Evolutionary conservation across 1,140 invertebrate genomes (phyloP), one percentile per base, ranked within the genome.

Genomic region (Prorops nasuta): DNA sequence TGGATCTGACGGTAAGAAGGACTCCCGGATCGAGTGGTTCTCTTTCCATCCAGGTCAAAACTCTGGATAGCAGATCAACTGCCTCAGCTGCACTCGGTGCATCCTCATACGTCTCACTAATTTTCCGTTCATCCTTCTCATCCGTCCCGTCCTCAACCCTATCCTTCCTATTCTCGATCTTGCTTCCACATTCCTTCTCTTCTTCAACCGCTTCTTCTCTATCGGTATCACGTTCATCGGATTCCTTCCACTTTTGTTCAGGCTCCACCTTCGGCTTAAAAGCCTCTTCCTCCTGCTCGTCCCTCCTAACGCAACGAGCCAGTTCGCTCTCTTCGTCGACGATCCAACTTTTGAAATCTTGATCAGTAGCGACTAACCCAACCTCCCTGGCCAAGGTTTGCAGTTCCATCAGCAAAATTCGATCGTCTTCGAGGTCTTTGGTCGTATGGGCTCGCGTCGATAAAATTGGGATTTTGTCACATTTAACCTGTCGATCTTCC

Each of bases 1-100:
- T 74, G 49, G 80, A 78, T 49, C 79, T 71, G 44, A 80, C 68
- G 8, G 73, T 66, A 12, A 81, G 68, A 37, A 81, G 63, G 7
- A 79, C 65, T 48, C 71, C 73, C 8, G 79, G 80, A 62, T 81
- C 80, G 22, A 81, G 64, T 9, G 79, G 77, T 66, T 81, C 74
- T 17, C 74, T 76, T 49, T 82, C 79, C 77, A 81, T 80, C 80
- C 80, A 82, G 3, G 67, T 51, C 9, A 82, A 64, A 15, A 79
- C 79, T 31, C 72, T 72, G 9, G 71, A 67, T 7, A 82, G 64
- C 17, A 79, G 64, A 22, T 64, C 53, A 4, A 75, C 74, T 0
- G 72, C 74, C 48, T 81, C 79, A 21, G 66, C 60, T 9, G 78
- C 70, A 10, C 59, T 67, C 0, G 77, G 76, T 21, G 54, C 49